Base-by-base conservation (phyloP, 2,113 vertebrate genomes). In the Lasiurus cinereus region DNA sequence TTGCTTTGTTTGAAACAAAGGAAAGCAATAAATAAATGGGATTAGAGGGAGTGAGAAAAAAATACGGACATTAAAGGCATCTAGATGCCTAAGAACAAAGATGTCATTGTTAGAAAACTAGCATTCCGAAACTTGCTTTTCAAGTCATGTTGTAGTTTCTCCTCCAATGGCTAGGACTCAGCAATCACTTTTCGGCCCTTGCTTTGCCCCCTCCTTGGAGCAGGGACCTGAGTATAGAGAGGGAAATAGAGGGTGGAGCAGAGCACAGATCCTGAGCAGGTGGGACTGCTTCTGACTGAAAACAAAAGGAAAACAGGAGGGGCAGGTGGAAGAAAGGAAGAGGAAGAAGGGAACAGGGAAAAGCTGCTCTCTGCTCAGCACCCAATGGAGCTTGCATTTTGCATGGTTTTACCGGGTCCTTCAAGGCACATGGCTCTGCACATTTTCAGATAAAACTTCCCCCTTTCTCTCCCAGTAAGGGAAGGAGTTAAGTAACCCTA, bases 111-210 rank as follows among this genome's bases (percentile, higher is more conserved):
- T 54, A 73, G 74, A 7, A 86, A 54, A 80, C 52, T 2, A 33
- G 36, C 33, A 15, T 27, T 29, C 66, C 36, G 59, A 48, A 27
- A 64, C 31, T 36, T 24, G 31, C 31, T 31, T 54, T 66, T 66
- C 14, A 29, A 46, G 29, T 22, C 36, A 22, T 1, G 1, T 12
- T 1, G 33, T 36, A 6, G 1, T 76, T 86, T 52, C 72, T 52
- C 52, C 52, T 31, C 62, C 66, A 73, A 2, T 31, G 3, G 8
- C 74, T 54, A 8, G 15, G 64, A 79, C 21, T 31, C 46, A 3
- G 52, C 0, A 13, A 36, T 29, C 46, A 1, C 46, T 43, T 64
- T 12, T 11, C 2, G n/a, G 15, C 10, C 3, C 0, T 10, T 6
- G 62, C 52, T 29, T 43, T 5, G 13, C 52, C 21, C 27, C 59